Conservation (phyloP, 2,113 vertebrate species). For the Trogon surrucura region DNA sequence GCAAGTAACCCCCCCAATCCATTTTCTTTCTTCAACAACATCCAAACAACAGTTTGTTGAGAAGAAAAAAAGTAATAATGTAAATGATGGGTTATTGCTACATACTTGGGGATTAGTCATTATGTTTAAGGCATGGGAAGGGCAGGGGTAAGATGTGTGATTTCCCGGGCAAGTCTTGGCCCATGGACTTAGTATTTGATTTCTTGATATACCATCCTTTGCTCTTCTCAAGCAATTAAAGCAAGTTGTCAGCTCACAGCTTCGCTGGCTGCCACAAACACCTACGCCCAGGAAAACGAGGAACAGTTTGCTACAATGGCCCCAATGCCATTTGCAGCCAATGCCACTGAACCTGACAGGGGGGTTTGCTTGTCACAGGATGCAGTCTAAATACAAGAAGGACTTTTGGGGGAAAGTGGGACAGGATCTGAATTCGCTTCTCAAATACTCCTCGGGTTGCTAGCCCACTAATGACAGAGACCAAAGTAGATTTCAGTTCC, state of each 20-base stretch:
- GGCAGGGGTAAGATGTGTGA: background rate
- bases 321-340: background rate
- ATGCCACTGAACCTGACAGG: background rate
- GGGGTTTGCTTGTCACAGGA: background rate
- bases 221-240: background rate
- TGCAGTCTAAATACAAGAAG: background rate
- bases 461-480: background rate
- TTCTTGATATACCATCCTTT: background rate
- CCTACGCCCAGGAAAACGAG: background rate
- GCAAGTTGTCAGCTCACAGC: background rate
- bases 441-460: background rate
- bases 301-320: background rate
- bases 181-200: background rate
- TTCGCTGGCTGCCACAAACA: background rate
- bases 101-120: background rate
- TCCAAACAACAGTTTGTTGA: background rate
- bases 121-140: background rate
- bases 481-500: background rate
- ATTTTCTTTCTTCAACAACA: background rate
- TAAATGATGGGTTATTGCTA: constrained; percentile 40
- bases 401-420: background rate
- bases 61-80: background rate
- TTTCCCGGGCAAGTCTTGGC: background rate
- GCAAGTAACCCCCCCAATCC: background rate
- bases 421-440: background rate